A percentile compares a stretch with the other conserved stretches of the same genome.
Conservation (phyloP, 2,797 vertebrate species). For the Lycodopsis pacificus region DNA sequence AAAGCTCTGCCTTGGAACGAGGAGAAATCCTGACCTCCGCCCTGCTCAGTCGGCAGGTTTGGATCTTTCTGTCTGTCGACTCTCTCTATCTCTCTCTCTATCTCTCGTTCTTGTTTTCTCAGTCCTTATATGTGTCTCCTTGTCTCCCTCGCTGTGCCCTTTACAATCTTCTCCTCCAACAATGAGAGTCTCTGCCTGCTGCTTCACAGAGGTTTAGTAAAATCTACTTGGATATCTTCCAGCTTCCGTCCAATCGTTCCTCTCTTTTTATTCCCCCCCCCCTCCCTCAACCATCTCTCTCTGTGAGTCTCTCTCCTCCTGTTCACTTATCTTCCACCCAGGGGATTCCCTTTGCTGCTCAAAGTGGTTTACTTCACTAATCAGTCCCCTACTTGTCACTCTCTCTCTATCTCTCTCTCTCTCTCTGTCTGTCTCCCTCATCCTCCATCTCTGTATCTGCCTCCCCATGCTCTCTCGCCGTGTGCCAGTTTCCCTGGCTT, state of each 20-base stretch:
- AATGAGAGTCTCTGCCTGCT: slow-evolving; percentile 46
- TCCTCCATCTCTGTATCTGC: slow-evolving; percentile 45
- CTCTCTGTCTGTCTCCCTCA: slow-evolving; percentile 33
- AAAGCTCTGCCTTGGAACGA: slow-evolving; percentile 11
- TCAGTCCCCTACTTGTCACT: slow-evolving; percentile 70
- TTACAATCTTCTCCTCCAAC: slow-evolving; percentile 44
- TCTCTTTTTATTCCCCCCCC: slow-evolving; percentile 43
- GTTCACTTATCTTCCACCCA: slow-evolving; percentile 73
- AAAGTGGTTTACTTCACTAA: slow-evolving; percentile 80
- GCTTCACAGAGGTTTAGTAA: slow-evolving; percentile 60
- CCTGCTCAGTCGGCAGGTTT: slow-evolving; percentile 20
- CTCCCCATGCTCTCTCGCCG: slow-evolving; percentile 50
- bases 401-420: slow-evolving; percentile 61
- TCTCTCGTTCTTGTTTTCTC: slow-evolving; percentile 15
- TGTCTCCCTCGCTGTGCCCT: slow-evolving; percentile 39
- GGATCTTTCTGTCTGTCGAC: slow-evolving; percentile 17
- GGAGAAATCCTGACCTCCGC: slow-evolving; percentile 28
- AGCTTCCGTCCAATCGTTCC: slow-evolving; percentile 58
- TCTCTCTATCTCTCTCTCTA: slow-evolving; percentile 10
- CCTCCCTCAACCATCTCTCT: slow-evolving; percentile 21
- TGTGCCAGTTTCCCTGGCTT: slow-evolving; percentile 77
- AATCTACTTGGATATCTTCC: slow-evolving; percentile 58
- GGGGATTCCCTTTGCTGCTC: slow-evolving; percentile 76
- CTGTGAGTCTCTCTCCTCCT: slow-evolving; percentile 60
- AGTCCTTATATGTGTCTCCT: slow-evolving; percentile 18